Base-by-base conservation (phyloP, 2,113 vertebrate genomes). In the Fregetta grallaria region DNA sequence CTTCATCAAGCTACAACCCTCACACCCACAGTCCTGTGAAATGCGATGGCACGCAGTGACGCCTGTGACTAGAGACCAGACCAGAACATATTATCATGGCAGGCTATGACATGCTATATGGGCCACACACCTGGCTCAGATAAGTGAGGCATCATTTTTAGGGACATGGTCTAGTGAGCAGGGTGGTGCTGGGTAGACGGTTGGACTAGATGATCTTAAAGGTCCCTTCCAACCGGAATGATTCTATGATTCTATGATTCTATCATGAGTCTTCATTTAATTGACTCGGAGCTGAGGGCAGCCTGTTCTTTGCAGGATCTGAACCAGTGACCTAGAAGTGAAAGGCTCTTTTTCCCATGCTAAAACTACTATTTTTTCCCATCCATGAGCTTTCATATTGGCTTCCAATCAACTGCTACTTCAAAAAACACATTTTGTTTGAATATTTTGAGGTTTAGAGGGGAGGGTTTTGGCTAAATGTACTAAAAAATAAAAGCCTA, bases 291-390 rank as follows among this genome's bases (percentile, higher is more conserved):
- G 32, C 26, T 29, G 71, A 70, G 23, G 49, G 49, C 11, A 50
- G 50, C 32, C 40, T 50, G 55, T 32, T 74, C 36, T 74, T 68
- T 25, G 21, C 50, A 74, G 29, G 45, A 82, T 83, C 56, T 75
- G 86, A 89, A 78, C 80, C 50, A 74, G 15, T 78, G 61, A 86
- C 72, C 86, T 86, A 66, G 79, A 89, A 78, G 80, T 74, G 85
- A 94, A 89, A 92, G 45, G 36, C 66, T 86, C n/a, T 71, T 83
- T 75, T 92, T 89, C 75, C 86, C 77, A 79, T 87, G 72, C 50
- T 70, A 56, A 74, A 71, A 36, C 55, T 71, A 71, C 15, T 55
- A 23, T 2, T 45, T 77, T 81, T 90, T 49, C 50, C 72, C 67
- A 83, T 71, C 50, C 50, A 17, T 30, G 36, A 83, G 8, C 63